Evolutionary conservation across 2,888 invertebrate genomes (phyloP).

Genomic region (Chorisops tibialis): DNA sequence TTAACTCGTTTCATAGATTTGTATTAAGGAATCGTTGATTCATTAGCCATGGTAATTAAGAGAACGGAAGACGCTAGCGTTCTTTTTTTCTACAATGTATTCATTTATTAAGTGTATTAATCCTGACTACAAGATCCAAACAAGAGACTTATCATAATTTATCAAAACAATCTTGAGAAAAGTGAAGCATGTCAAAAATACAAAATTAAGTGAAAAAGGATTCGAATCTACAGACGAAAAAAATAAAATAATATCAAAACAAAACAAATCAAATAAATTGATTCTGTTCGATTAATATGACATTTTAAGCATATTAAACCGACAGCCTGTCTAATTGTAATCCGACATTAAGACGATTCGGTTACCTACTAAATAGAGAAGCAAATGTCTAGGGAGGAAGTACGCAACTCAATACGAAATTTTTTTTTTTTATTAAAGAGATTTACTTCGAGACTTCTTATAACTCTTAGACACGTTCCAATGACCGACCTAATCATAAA

Average conservation of each 20-base stretch:
- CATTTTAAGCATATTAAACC: slow-evolving; percentile 32
- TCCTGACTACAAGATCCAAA: no score
- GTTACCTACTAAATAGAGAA: slow-evolving; percentile 7
- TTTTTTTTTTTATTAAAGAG: no score
- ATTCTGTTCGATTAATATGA: slow-evolving; percentile 28
- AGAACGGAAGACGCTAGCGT: background rate
- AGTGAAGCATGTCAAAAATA: slow-evolving; percentile 2
- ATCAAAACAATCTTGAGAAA: background rate
- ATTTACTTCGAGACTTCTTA: no score
- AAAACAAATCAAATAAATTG: slow-evolving; percentile 25
- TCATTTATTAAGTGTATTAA: no score
- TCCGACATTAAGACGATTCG: slow-evolving; percentile 23
- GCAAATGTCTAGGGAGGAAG: slow-evolving; percentile 9
- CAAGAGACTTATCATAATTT: no score
- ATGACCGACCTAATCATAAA: no score
- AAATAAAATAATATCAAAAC: no score
- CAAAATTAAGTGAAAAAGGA: slow-evolving; percentile 6
- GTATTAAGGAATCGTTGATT: slow-evolving; percentile 5
- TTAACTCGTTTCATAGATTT: background rate
- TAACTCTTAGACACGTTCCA: no score
- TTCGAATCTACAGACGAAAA: background rate
- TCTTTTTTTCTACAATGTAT: no score
- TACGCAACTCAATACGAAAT: background rate
- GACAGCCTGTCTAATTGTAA: slow-evolving; percentile 32
- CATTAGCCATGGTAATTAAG: slow-evolving; percentile 17